A percentile compares a stretch with the other conserved stretches of the same genome.
Conservation (phyloP, 2,113 vertebrate genomes). For the Ophthalmolycus amberensis region DNA sequence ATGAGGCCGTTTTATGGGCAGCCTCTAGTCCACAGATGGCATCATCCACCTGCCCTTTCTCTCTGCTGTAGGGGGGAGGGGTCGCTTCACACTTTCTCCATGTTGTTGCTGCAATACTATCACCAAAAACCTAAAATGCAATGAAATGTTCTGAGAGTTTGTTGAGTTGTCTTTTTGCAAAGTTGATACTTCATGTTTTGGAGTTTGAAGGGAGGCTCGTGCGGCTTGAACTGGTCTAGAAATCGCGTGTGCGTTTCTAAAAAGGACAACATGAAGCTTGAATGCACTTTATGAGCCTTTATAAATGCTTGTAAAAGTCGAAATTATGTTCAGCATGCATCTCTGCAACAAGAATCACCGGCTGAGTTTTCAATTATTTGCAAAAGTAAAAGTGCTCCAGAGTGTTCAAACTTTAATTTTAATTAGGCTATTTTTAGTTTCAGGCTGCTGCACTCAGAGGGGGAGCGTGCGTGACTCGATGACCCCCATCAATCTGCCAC, state of each 20-base stretch:
- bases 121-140: slow-evolving; percentile 1
- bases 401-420: slow-evolving; percentile 22
- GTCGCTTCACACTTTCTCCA: slow-evolving; percentile 57
- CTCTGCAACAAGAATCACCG: background rate
- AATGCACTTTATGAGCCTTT: background rate
- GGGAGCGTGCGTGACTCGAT: slow-evolving; percentile 51
- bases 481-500: slow-evolving; percentile 85
- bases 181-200: background rate
- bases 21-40: slow-evolving; percentile 82
- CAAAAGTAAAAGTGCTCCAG: slow-evolving; percentile 3
- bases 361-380: background rate
- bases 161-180: background rate
- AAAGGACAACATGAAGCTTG: background rate
- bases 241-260: background rate
- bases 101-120: slow-evolving; percentile 21
- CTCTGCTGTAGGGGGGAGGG: slow-evolving; percentile 37
- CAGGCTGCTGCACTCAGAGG: slow-evolving; percentile 28
- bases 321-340: background rate
- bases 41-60: slow-evolving; percentile 81
- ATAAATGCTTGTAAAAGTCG: background rate
- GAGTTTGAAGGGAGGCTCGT: background rate
- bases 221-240: background rate
- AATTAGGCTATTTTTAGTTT: slow-evolving; percentile 66
- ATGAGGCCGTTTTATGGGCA: slow-evolving; percentile 74
- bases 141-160: background rate